Conservation (phyloP, 2,888 invertebrate species). For the Entomobrya multifasciata region DNA sequence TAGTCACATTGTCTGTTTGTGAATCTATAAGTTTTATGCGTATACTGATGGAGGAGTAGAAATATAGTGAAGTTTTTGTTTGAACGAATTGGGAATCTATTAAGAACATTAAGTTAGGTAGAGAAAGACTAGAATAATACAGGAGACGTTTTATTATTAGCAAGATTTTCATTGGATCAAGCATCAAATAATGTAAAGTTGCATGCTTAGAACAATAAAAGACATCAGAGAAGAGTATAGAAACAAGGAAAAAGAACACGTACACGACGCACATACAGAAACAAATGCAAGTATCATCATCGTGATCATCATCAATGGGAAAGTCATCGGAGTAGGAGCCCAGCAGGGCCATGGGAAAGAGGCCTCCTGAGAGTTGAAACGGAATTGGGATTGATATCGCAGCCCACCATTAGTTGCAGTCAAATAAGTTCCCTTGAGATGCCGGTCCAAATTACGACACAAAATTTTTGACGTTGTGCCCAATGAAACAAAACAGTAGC, state of each 20-base stretch:
- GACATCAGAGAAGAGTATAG: slow-evolving; percentile 61
- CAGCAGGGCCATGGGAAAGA: slow-evolving; percentile 79
- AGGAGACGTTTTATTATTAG: slow-evolving; percentile 70
- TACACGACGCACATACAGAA: slow-evolving; percentile 1
- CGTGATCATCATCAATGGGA: slow-evolving; percentile 66
- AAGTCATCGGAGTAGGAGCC: slow-evolving; percentile 74
- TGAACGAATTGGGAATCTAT: slow-evolving; percentile 77
- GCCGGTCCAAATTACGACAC: slow-evolving; percentile 80
- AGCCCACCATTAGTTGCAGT: slow-evolving; percentile 80
- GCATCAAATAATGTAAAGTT: slow-evolving; percentile 67
- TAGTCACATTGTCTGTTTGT: slow-evolving; percentile 47
- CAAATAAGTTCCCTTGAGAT: slow-evolving; percentile 80
- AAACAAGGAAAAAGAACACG: slow-evolving; percentile 26
- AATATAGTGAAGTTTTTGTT: slow-evolving; percentile 11
- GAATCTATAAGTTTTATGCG: slow-evolving; percentile 7
- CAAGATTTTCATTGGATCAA: slow-evolving; percentile 76
- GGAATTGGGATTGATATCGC: slow-evolving; percentile 80
- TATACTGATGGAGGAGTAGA: no score
- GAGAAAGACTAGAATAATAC: slow-evolving; percentile 57
- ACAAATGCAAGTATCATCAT: slow-evolving; percentile 45
- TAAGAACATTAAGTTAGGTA: slow-evolving; percentile 79
- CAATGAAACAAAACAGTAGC: slow-evolving; percentile 62
- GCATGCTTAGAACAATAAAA: slow-evolving; percentile 80
- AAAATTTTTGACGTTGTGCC: slow-evolving; percentile 79
- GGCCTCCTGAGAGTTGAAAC: slow-evolving; percentile 78